Base-by-base conservation (phyloP, 2,888 invertebrate species). In the Xylophagus ater region DNA sequence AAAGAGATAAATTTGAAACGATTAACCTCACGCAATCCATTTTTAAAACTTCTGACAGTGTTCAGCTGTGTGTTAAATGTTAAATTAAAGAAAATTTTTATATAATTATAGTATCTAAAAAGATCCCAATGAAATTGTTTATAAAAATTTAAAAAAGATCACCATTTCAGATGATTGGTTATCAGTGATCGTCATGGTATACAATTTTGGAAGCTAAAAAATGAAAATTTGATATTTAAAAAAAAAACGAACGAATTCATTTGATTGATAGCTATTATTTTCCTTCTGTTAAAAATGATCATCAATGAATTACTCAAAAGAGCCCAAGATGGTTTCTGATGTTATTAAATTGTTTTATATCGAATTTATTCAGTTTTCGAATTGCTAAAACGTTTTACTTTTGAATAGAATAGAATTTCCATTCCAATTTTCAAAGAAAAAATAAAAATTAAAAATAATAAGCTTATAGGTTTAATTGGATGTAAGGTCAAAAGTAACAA, bases 21-120 rank as follows among this genome's bases (percentile, higher is more conserved):
- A 41, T 44, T 44, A 41, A 36, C 41, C 41, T 36, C 44, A 44
- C 44, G 44, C 44, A 42, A 44, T 44, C 41, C 41, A 41, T 41
- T 41, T 43, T n/a, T 41, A 15, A 30, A 25, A 35, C 35, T 28
- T 41, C 41, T 41, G 41, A 38, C 44, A 44, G 41, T 34, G 38
- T 44, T 44, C 41, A 34, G 40, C 30, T 40, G 25, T 34, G 15
- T 21, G 37, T 37, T 40, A 37, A 43, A 43, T 38, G 39, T 35
- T 29, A n/a, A 44, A 41, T 44, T 44, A 39, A 44, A 31, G 44
- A 44, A 40, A 36, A 39, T 44, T 44, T 44, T 42, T 42, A 25
- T 39, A 39, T 44, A 44, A 44, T 44, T 44, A 44, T 40, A 44
- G 37, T 28, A 15, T 25, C 18, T 25, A 32, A 20, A 33, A 33